Evolutionary conservation across 2,113 vertebrate species (phyloP), one percentile per base, ranked within the genome.

Genomic region (Pseudorectes ferrugineus): DNA sequence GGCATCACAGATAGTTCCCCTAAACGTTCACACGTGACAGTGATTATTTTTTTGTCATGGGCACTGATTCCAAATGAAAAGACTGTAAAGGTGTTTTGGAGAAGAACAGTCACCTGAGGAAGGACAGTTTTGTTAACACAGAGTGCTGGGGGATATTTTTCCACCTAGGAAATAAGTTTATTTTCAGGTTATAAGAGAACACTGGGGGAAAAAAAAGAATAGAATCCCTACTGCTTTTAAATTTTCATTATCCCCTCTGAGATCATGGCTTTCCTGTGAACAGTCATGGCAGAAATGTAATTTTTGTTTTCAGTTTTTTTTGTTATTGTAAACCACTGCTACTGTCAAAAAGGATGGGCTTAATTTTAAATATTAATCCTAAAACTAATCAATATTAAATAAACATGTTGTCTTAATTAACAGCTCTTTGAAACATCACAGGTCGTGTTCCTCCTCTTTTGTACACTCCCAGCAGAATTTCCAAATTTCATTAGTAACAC

Each of bases 401-500:
- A 88, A 96, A 78, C 49, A 49, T 79, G 45, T 93, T 97, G 92
- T 95, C 93, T 91, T 97, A 92, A 93, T 95, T 96, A 97, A 86
- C 75, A 92, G 65, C 70, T 90, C 76, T 93, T 96, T 95, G 95
- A 96, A 96, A 94, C 82, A 94, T 91, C 85, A 66, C 65, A 61
- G 73, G 70, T 58, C 51, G 48, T 91, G 24, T 95, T 89, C 92
- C 68, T 92, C 62, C 72, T 93, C 75, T 74, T 97, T 91, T 63
- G 38, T 91, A 75, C 58, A 78, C 89, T 97, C 90, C 89, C 95
- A 84, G 48, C 67, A 92, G 96, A 94, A 58, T 88, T 94, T 96
- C 88, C 52, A 83, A 33, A 85, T 95, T 93, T 95, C 85, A 73
- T 96, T 94, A 97, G 96, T 82, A 95, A 62, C 79, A 87, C 89